Base-by-base conservation (phyloP, 1,140 invertebrate genomes). In the Drosophila baimaii region DNA sequence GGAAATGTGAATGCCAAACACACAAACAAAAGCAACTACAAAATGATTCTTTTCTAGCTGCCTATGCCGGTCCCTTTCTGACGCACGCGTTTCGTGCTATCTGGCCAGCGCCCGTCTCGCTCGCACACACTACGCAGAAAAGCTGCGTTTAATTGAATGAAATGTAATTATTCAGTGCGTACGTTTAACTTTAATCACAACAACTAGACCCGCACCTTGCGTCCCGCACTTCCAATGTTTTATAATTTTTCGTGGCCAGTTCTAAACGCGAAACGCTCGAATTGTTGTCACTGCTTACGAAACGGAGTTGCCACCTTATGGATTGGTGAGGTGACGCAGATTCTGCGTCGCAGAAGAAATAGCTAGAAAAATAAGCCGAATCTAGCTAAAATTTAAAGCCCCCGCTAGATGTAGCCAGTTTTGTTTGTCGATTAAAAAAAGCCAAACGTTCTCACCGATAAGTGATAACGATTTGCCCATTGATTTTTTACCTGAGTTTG, bases 11-110 rank as follows among this genome's bases (percentile, higher is more conserved):
- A 71, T 71, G 65, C 68, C 65, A 72, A 72, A 72, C 68, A 71
- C 72, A 75, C 72, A 75, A 75, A 75, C 72, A 75, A 75, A 65
- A 75, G 65, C 65, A 68, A 65, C 65, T 68, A 68, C 65, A 68
- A 68, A 68, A 66, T 68, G 62, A 69, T 69, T 69, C 62, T 69
- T 69, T 69, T 69, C 65, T 69, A 69, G 65, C 65, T 54, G 29
- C 29, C 62, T 69, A 69, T 69, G 65, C 44, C 65, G 65, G 35
- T 69, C 65, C 35, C 62, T 68, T 52, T 69, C 65, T 69, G 65
- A 35, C 64, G 17, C 65, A 69, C n/a, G 63, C 64, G 63, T 39
- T 68, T 52, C n/a, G 10, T 2, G n/a, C 46, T 54, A 51, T 66
- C 44, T 29, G 63, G 63, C 29, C 35, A 68, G 63, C 46, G 21